Evolutionary conservation across 2,113 vertebrate genomes (phyloP), one percentile per base, ranked within the genome.

Genomic region (Rhinolophus sinicus): DNA sequence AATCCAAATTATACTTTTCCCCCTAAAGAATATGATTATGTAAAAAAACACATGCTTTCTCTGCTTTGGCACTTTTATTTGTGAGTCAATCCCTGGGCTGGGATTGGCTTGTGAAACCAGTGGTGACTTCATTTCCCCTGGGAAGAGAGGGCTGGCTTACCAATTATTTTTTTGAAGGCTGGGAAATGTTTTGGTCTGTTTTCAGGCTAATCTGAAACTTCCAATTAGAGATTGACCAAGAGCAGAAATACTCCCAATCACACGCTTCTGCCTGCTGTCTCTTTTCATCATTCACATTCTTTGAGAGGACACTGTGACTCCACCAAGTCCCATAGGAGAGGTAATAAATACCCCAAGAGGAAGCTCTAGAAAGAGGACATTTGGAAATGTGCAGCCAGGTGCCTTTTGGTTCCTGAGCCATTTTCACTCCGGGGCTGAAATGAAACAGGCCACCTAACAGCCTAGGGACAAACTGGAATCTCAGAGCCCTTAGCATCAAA

Each of bases 121-220:
- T 38, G 62, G 86, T 93, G 91, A 93, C 83, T 96, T 95, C 91
- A 96, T 80, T 82, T 95, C 75, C 83, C 83, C 24, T 11, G 64
- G 75, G 78, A 88, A 44, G 14, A 85, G 3, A 67, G 50, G 76
- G 30, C 4, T 81, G 77, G 26, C n/a, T 95, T 93, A 88, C 50
- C 69, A 54, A 65, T 76, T 85, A 81, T 26, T 69, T 65, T 73
- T 75, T 12, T 44, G 58, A 82, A 88, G 69, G 38, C 65, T 78
- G 62, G 44, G 54, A 92, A 88, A 78, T 47, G 56, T 77, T 76
- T 60, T 70, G 14, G n/a, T 95, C 78, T 87, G 58, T 65, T 73
- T 77, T 87, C 54, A 85, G 77, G 40, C 81, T 52, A 58, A 81
- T 95, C 69, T 83, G 73, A 92, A 47, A 84, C 62, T 91, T 85